phyloP scores from a whole-genome alignment of 1,140 invertebrate species.

The Carposina sasakii region DNA sequence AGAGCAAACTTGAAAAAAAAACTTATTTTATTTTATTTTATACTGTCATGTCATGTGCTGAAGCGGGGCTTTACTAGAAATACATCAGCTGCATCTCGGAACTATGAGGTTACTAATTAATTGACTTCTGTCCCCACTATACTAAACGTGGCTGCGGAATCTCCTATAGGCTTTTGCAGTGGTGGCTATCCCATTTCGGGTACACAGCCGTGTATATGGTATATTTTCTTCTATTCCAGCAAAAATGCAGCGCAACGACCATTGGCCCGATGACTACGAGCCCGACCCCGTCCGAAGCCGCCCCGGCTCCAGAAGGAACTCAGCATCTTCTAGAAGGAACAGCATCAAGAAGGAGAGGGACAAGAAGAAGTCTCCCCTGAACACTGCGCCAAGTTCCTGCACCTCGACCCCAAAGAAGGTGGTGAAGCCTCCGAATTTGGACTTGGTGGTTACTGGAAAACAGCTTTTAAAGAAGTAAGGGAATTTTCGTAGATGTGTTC shows the following conservation, averaged over 20 bases:
- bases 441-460: constrained; percentile 49
- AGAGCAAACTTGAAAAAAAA: too few species aligned
- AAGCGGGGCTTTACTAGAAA: too few species aligned
- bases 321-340: constrained; percentile 25
- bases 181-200: too few species aligned
- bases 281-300: constrained; percentile 25
- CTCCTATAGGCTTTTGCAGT: too few species aligned
- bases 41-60: too few species aligned
- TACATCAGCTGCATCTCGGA: too few species aligned
- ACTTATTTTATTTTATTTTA: too few species aligned
- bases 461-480: constrained; percentile 44
- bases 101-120: too few species aligned
- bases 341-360: constrained; percentile 37
- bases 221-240: neutral
- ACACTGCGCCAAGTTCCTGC: constrained; percentile 20
- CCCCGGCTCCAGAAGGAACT: constrained; percentile 41
- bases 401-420: constrained; percentile 41
- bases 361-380: constrained; percentile 21
- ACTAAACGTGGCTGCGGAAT: too few species aligned
- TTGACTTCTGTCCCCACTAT: too few species aligned
- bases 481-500: too few species aligned
- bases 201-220: constrained; percentile 3
- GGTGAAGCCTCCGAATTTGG: constrained; percentile 32
- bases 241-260: constrained; percentile 28
- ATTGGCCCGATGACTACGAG: constrained; percentile 28